Evolutionary conservation across 92 coral and sea anemone genomes (phyloP), one percentile per base, ranked within the genome.

Genomic region (Parazoanthus darwini): DNA sequence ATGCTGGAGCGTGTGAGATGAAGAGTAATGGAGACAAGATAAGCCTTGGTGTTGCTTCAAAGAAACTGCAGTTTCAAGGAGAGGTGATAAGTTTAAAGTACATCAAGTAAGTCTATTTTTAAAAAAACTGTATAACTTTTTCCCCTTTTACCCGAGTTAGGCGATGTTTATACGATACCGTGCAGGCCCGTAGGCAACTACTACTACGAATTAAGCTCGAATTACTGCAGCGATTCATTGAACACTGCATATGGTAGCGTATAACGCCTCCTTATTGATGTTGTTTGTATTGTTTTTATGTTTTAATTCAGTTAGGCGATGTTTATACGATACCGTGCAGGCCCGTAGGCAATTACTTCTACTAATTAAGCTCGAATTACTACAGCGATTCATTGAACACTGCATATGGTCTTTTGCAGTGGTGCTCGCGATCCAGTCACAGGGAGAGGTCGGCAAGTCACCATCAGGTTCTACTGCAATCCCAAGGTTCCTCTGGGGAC

Each of bases 391-490:
- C 4, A 22, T 58, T 63, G 4, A 63, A 63, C 26, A 22, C 25
- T 22, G 25, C 16, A 76, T 54, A 50, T 39, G 13, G 36, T 39
- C 79, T 79, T 51, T 56, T 92, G 94, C 26, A 94, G 87, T 79
- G 99, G 98, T 26, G 96, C 90, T 78, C 92, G 94, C 44, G 94
- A 88, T 89, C 81, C 50, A 23, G 6, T 0, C n/a, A 93, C 88
- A 79, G 98, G 98, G 13, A 59, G 86, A 25, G 93, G 94, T 29
- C 86, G 96, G 54, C 88, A 94, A 46, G 90, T 93, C 6, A 91
- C 88, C 73, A 93, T 97, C 84, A 91, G 91, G 67, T 95, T 97
- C 90, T 92, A 89, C 84, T 97, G 99, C 90, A 82, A 93, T 51
- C 97, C 94, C 29, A 89, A 63, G 29, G 72, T 68, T 29, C 91